Conservation (phyloP, 2,113 vertebrate species). For the Dipodomys stephensi region DNA sequence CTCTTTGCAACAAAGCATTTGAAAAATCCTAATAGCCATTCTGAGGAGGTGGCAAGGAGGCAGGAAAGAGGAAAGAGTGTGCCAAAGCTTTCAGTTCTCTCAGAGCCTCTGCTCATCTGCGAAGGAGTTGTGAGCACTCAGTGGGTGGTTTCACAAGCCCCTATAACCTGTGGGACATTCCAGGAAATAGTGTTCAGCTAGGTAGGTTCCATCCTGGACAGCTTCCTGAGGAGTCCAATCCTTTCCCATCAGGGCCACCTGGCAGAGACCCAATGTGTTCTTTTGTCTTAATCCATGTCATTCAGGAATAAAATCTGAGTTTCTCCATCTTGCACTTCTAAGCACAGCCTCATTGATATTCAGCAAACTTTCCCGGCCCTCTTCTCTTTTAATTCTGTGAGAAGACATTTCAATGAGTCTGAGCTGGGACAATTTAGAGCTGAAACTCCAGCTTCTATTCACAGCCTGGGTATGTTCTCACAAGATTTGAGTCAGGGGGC, state of each 20-base stretch:
- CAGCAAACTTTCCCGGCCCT: constrained; percentile 84
- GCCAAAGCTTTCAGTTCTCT: accelerated
- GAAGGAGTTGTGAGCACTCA: neutral
- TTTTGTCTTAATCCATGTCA: constrained; percentile 84
- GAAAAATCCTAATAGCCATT: neutral
- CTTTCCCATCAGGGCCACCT: constrained; percentile 77
- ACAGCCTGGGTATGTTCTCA: constrained; percentile 86
- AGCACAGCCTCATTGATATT: constrained; percentile 87
- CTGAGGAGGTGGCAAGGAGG: neutral
- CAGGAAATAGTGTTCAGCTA: constrained; percentile 41
- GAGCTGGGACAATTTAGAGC: constrained; percentile 83
- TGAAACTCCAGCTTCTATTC: constrained; percentile 86
- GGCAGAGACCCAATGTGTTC: constrained; percentile 80
- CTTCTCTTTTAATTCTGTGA: constrained; percentile 84
- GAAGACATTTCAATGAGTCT: constrained; percentile 88
- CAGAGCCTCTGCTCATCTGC: neutral
- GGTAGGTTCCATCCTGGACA: constrained; percentile 42
- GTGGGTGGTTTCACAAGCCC: neutral
- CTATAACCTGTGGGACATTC: neutral
- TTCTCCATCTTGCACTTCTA: constrained; percentile 82
- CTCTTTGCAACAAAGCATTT: neutral
- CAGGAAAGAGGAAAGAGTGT: neutral
- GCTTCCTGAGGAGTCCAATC: constrained; percentile 67
- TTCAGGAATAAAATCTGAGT: constrained; percentile 84
- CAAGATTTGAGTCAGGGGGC: constrained; percentile 84